These are phyloP conservation scores for Arremon brunneinucha DNA, from an alignment of 2,797 vertebrate species.

Conservation along the genomic window DNA sequence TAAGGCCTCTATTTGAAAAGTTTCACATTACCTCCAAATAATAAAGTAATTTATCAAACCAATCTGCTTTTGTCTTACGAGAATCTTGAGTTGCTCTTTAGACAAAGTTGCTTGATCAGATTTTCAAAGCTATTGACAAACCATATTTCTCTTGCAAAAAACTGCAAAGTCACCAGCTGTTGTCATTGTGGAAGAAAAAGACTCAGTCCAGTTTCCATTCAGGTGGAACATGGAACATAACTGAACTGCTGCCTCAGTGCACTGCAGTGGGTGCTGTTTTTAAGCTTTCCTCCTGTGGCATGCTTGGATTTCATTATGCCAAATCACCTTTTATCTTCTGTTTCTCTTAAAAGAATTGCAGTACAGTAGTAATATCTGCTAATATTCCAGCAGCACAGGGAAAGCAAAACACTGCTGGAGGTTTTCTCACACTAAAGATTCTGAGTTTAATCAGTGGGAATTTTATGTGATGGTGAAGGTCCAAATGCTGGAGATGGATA, in stretches of 20 bases:
- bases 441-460: not conserved
- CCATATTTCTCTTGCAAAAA: not conserved
- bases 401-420: not conserved
- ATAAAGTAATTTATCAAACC: constrained; percentile 63
- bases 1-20: not conserved
- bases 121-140: not conserved
- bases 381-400: not conserved
- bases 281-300: not conserved
- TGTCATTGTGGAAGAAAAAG: not conserved
- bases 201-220: not conserved
- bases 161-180: not conserved
- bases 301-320: not conserved
- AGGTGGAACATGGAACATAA: not conserved
- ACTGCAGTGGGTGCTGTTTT: not conserved
- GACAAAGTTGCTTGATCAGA: not conserved
- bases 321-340: not conserved
- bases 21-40: constrained; percentile 20
- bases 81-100: not conserved
- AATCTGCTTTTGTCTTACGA: not conserved
- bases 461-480: not conserved
- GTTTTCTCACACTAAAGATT: not conserved
- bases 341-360: not conserved
- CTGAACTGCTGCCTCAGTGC: not conserved
- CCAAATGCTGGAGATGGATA: not conserved
- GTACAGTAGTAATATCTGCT: fast-evolving